Base-by-base conservation (phyloP, 2,797 vertebrate genomes). In the Tenualosa thibaudeaui region DNA sequence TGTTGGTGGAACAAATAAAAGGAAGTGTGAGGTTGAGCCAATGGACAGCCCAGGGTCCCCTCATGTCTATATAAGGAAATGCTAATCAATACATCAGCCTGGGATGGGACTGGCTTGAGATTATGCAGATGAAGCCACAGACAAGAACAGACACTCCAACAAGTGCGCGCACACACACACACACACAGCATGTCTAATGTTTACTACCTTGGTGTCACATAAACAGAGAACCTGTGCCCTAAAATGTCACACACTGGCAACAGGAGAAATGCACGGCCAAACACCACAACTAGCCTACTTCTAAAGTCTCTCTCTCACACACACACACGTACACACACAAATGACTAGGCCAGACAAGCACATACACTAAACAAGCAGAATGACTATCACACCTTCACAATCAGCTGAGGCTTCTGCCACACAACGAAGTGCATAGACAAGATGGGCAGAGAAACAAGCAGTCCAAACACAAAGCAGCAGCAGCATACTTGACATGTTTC, bases 21-120 rank as follows among this genome's bases (percentile, higher is more conserved):
- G 65, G 84, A 82, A 83, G 24, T 84, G 81, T 46, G 83, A 86
- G 82, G 84, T 40, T 78, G 4, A 89, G 88, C 93, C 93, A 92
- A 90, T 90, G 82, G 84, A 82, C 46, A 60, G 87, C 83, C 15
- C 37, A 37, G 86, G 81, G 87, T 83, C 82, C 86, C 87, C 82
- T 83, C 49, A 84, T 89, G 84, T 82, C 88, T 86, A 84, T 0
- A 2, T 89, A 90, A 15, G 83, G 92, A 83, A 89, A 89, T 81
- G 81, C 56, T 87, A 85, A 90, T 85, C 85, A 71, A 87, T 81
- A 86, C 82, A 85, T 85, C 84, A 46, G 65, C 85, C 3, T n/a
- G 78, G 78, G 82, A 37, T 8, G 68, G 19, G 50, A 82, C 3
- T 3, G 81, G 2, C 0, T 15, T 7, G 17, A 26, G 78, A 87